Percentiles rank a stretch among this genome's conserved stretches.
phyloP scores from a whole-genome alignment of 1,140 invertebrate genomes.

The Diuraphis noxia region DNA sequence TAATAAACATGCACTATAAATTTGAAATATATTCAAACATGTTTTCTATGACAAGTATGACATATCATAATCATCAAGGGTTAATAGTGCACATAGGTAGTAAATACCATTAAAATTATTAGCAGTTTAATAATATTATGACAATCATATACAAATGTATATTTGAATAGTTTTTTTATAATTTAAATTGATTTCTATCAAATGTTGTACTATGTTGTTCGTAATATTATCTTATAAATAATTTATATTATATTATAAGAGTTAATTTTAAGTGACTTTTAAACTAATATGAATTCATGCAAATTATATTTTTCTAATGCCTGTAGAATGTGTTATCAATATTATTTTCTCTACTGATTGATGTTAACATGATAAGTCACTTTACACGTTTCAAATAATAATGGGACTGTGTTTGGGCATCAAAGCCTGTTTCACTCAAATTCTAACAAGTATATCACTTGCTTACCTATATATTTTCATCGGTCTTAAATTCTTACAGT shows the following conservation, averaged over 20 bases:
- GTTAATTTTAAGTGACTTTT: not conserved
- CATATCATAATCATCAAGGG: too few species aligned
- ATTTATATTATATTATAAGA: not conserved
- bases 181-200: not conserved
- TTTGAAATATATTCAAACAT: not conserved
- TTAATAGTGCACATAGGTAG: too few species aligned
- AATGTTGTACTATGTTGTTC: not conserved
- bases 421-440: not conserved
- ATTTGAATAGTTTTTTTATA: too few species aligned
- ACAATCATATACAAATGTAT: too few species aligned
- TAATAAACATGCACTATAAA: not conserved
- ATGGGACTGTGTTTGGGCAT: not conserved
- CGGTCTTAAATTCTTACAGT: not conserved
- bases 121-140: too few species aligned
- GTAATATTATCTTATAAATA: not conserved
- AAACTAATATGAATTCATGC: not conserved
- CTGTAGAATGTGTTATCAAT: not conserved
- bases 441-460: not conserved
- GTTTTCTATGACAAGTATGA: too few species aligned
- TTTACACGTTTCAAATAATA: not conserved
- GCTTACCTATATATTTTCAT: not conserved
- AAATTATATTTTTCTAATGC: not conserved
- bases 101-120: too few species aligned
- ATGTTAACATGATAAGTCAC: not conserved
- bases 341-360: not conserved